Conservation (phyloP, 2,888 invertebrate species). For the Myathropa florea region DNA sequence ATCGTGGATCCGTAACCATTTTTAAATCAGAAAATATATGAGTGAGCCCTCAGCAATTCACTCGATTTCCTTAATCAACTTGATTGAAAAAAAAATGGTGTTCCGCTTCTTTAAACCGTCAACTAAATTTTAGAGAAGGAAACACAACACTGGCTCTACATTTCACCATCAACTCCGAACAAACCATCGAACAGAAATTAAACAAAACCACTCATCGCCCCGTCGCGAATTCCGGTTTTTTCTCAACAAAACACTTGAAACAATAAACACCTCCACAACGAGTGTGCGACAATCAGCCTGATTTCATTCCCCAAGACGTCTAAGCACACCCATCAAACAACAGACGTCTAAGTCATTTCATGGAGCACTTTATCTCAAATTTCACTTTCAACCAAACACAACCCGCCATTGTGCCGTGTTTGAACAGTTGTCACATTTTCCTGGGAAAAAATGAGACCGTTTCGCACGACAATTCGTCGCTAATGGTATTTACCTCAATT, state of each 20-base stretch:
- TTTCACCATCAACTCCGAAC: too few species aligned
- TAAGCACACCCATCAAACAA: neutral
- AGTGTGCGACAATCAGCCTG: neutral
- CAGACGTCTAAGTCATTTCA: neutral
- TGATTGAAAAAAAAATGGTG: too few species aligned
- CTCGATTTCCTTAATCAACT: too few species aligned
- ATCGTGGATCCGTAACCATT: too few species aligned
- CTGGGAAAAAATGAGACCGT: neutral
- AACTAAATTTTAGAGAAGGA: too few species aligned
- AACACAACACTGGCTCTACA: too few species aligned
- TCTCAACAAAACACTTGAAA: neutral
- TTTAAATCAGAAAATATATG: too few species aligned
- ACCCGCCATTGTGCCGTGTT: neutral
- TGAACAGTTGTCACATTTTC: neutral
- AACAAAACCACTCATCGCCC: neutral
- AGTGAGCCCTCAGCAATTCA: too few species aligned
- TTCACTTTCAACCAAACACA: slow-evolving; percentile 10
- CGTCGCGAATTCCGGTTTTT: too few species aligned
- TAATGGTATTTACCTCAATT: neutral
- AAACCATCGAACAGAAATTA: too few species aligned
- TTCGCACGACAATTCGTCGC: neutral
- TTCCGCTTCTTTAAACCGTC: too few species aligned
- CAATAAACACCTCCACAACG: neutral
- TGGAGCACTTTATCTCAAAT: neutral
- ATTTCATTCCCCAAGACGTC: neutral